Base-by-base conservation (phyloP, 2,113 vertebrate genomes). In the Abramis brama region DNA sequence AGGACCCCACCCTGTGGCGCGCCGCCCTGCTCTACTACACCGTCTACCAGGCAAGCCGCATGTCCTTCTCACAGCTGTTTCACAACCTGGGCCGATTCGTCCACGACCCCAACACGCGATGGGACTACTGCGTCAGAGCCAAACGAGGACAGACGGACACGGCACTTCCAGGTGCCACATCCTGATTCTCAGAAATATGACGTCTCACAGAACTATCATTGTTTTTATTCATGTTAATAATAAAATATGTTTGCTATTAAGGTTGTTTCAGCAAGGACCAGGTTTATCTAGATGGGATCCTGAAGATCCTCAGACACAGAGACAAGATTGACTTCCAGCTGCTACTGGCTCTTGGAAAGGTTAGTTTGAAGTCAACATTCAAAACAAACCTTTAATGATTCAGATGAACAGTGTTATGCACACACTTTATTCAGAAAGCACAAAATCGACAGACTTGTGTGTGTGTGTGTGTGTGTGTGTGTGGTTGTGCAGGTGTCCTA, bases 201-300 rank as follows among this genome's bases (percentile, higher is more conserved):
- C 30, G 2, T 66, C 62, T 71, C 36, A 39, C 4, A 39, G 33
- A 39, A 11, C 17, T 23, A 19, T 25, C 57, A 21, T 60, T 25
- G 79, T 43, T 12, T 25, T 47, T 39, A 11, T 23, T 4, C 5
- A 7, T 60, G 10, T 23, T 6, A 59, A 27, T 30, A 30, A 10
- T 75, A 2, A 36, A 12, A 21, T n/a, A 7, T 78, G 6, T 70
- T 25, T 82, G 43, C 89, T 59, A 85, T 90, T 39, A 87, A 98
- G 98, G 98, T 2, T 99, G 98, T 89, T 99, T 98, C 94, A 98
- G 95, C 92, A 98, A 98, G 92, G 98, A 99, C 91, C 98, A 99
- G 88, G 97, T 99, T 2, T 99, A 99, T 87, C 89, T 99, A 90
- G 97, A 98, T 25, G 97, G 97, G 39, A 95, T 98, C 90, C 94